Evolutionary conservation across 2,888 invertebrate genomes (phyloP).

Genomic region (Eupithecia exiguata): DNA sequence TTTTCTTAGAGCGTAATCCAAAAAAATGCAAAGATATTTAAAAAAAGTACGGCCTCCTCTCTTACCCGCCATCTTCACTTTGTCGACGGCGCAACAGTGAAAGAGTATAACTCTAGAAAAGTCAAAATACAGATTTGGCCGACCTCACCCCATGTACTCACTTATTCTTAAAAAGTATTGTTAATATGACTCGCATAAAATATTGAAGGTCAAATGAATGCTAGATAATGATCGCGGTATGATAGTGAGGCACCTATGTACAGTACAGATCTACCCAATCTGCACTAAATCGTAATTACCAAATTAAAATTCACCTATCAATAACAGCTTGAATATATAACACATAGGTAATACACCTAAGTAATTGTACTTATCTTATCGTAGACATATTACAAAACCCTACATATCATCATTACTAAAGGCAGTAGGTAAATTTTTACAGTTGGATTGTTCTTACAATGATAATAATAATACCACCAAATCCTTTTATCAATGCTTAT

Average conservation of each 20-base stretch:
- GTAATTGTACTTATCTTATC: neutral
- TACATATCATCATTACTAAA: neutral
- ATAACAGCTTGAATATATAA: neutral
- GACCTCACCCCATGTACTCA: neutral
- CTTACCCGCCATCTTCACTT: too few species aligned
- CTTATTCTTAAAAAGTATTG: neutral
- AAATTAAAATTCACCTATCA: neutral
- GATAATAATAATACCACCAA: neutral
- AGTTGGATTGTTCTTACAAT: neutral
- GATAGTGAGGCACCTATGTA: neutral
- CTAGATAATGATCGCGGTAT: neutral
- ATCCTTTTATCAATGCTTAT: constrained; percentile 2
- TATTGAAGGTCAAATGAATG: neutral
- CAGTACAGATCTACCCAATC: neutral
- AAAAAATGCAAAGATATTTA: too few species aligned
- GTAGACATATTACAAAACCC: neutral
- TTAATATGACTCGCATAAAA: neutral
- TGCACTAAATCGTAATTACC: neutral
- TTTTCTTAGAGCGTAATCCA: too few species aligned
- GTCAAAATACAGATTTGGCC: neutral
- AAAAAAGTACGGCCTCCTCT: too few species aligned
- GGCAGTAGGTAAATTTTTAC: neutral
- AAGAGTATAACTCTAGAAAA: neutral
- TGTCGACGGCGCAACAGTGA: neutral
- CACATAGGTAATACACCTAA: neutral